Conservation (phyloP, 2,888 invertebrate genomes). For the Bombylius major region DNA sequence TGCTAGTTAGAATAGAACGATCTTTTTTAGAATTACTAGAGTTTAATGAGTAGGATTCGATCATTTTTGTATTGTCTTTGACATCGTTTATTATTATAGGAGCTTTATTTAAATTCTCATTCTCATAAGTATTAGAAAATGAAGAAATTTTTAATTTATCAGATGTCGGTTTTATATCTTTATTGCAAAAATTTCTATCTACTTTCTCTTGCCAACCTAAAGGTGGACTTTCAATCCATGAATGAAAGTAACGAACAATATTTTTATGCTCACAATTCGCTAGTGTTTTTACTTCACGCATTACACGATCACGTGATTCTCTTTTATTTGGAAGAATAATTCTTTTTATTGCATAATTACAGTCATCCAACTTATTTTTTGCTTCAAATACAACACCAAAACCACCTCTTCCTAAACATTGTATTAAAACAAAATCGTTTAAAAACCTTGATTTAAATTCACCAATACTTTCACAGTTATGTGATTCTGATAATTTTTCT, state of each 20-base stretch:
- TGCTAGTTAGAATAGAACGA: too few relatives aligned
- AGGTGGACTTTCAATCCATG: slow-evolving; percentile 92
- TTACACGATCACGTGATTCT: slow-evolving; percentile 71
- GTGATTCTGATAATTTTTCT: slow-evolving; percentile 15
- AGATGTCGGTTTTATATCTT: slow-evolving; percentile 29
- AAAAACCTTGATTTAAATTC: slow-evolving; percentile 52
- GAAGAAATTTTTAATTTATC: too few relatives aligned
- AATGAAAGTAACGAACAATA: slow-evolving; percentile 90
- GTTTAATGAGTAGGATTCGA: too few relatives aligned
- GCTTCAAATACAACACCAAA: slow-evolving; percentile 96
- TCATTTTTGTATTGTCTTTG: too few relatives aligned
- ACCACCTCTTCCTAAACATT: slow-evolving; percentile 78
- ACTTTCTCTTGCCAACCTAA: slow-evolving; percentile 72
- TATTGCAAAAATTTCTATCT: slow-evolving; percentile 43
- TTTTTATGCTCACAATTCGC: slow-evolving; percentile 90
- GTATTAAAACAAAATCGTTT: slow-evolving; percentile 70
- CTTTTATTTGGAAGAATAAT: slow-evolving; percentile 76
- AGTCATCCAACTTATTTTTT: slow-evolving; percentile 85
- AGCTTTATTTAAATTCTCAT: too few relatives aligned
- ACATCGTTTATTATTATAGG: too few relatives aligned
- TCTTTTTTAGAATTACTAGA: too few relatives aligned
- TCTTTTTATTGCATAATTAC: slow-evolving; percentile 89
- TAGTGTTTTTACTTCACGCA: slow-evolving; percentile 88
- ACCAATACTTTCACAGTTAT: slow-evolving; percentile 10
- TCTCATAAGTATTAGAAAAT: too few relatives aligned